Percentiles rank a stretch among this genome's conserved stretches.
Evolutionary conservation across 2,888 invertebrate genomes (phyloP).

Genomic region (Rotaria sp.): DNA sequence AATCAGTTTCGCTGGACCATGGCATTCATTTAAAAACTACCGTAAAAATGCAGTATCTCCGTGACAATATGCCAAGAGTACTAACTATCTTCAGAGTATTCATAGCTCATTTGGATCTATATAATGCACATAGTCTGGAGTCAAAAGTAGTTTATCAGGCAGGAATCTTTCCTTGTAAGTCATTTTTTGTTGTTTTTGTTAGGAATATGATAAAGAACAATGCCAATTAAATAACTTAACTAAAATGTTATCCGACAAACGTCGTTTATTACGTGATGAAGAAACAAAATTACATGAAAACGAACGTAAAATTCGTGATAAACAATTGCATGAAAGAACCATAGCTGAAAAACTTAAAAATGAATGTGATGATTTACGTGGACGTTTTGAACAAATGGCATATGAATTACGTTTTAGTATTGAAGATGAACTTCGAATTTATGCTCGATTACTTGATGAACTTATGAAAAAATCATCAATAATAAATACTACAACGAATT

Average conservation of each 20-base stretch:
- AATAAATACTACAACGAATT: not conserved
- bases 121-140: no score
- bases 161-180: no score
- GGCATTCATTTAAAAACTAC: no score
- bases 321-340: not conserved
- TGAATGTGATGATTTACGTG: conserved; percentile 24
- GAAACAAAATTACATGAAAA: not conserved
- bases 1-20: no score
- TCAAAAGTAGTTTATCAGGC: no score
- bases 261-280: conserved; percentile 23
- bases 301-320: conserved; percentile 1
- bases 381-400: conserved; percentile 11
- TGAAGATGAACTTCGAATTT: conserved; percentile 19
- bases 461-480: not conserved
- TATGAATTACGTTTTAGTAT: conserved; percentile 24
- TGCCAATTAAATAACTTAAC: not conserved
- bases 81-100: no score
- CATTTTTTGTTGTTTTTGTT: not conserved
- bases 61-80: no score
- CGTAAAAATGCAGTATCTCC: no score
- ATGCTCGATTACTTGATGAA: conserved; percentile 10
- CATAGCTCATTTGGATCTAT: no score
- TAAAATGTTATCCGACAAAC: not conserved
- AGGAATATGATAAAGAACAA: conserved; percentile 28
- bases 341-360: not conserved